Percentiles rank a stretch among this genome's conserved stretches.
Evolutionary conservation across 2,113 vertebrate genomes (phyloP).

Genomic region (Pomatostomus ruficeps): DNA sequence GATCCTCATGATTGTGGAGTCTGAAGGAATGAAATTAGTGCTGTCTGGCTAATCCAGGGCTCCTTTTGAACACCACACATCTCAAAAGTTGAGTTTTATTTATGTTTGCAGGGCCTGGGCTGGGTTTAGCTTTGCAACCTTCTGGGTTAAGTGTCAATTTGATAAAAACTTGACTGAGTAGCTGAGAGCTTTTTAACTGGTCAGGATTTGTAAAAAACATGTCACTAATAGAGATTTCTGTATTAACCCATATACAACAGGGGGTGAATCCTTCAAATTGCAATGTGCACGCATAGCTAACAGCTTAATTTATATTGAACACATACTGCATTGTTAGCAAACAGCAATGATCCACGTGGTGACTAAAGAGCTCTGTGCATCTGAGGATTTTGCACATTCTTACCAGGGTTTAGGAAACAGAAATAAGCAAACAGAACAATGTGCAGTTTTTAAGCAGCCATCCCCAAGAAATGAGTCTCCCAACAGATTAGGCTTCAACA

Average conservation of each 20-base stretch:
- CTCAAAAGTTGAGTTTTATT: neutral
- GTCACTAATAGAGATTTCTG: neutral
- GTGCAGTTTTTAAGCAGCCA: neutral
- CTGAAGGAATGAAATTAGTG: neutral
- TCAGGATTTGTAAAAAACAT: neutral
- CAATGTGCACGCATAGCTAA: neutral
- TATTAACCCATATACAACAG: neutral
- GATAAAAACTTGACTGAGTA: neutral
- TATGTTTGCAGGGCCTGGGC: neutral
- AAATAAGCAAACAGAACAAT: neutral
- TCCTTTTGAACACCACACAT: neutral
- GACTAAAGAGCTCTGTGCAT: neutral
- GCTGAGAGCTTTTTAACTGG: neutral
- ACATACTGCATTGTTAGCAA: neutral
- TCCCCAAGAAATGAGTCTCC: neutral
- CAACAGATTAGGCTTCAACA: neutral
- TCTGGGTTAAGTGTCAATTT: neutral
- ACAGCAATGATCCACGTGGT: neutral
- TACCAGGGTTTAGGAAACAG: neutral
- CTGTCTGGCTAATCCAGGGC: neutral
- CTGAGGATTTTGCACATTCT: neutral
- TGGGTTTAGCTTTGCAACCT: neutral
- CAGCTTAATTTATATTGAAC: neutral
- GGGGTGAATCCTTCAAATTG: neutral
- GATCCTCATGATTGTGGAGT: neutral